Base-by-base conservation (phyloP, 2,888 invertebrate genomes). In the Helleia helle region DNA sequence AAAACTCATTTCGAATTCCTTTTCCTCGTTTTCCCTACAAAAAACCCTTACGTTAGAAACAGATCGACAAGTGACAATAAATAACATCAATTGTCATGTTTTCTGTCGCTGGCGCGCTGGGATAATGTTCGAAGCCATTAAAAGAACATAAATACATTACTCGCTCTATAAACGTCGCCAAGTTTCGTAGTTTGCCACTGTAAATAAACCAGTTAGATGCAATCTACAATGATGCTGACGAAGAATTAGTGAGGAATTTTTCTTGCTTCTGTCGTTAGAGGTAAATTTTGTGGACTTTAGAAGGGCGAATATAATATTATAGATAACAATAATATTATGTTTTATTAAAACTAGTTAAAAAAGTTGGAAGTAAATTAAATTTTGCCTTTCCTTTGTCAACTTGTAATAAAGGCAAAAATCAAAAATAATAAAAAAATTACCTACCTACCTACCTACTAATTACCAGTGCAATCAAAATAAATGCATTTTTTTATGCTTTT, bases 81-180 rank as follows among this genome's bases (percentile, higher is more conserved):
- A 74, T 69, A 73, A 67, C 65, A 54, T 58, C 63, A 71, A 68
- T 72, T 68, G 71, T 71, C 68, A 72, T 69, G 70, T 71, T 72
- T 70, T 69, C 71, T 68, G 58, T 59, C 59, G 59, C 63, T 61
- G 65, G 71, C 65, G 66, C 57, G 47, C 49, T 48, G 55, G 55
- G 62, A 71, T 83, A 83, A 83, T 81, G 81, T 74, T 70, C 66
- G 52, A 58, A 46, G 63, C 73, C 83, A 81, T 81, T 83, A 83
- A 81, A 79, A 76, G 62, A 53, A 69, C 74, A 81, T 77, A 83
- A 83, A 81, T 81, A 79, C 68, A 64, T 66, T 63, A 72, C 72
- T 70, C 69, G 69, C 67, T 72, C 71, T 69, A 75, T 76, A 79
- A 80, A 79, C 52, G 66, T 59, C 62, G 48, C 42, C 44, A 51